Base-by-base conservation (phyloP, 2,797 vertebrate genomes). In the Diceros bicornis region DNA sequence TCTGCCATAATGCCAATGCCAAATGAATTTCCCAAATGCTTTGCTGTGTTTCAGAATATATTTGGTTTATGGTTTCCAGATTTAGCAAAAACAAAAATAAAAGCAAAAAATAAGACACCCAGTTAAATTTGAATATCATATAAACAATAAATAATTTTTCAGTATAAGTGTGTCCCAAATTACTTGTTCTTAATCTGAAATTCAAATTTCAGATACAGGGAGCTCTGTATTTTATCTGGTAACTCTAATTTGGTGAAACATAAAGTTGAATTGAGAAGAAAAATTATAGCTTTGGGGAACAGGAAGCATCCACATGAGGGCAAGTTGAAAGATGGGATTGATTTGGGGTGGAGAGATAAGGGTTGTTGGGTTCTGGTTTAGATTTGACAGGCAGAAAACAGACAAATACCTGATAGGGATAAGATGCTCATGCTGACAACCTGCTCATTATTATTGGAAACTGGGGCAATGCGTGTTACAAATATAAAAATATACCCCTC, bases 101-200 rank as follows among this genome's bases (percentile, higher is more conserved):
- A 88, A 83, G 68, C 14, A 64, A 94, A 88, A 47, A 89, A 21
- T 27, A 87, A 2, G 29, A 77, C 34, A 1, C 6, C 8, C 20
- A 57, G 16, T 91, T 94, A 82, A 34, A 71, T 85, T 68, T 85
- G 61, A 93, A 78, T 32, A 83, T 64, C 68, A 85, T 32, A 47
- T 57, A 68, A 75, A 34, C 7, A 88, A 37, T 64, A 17, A 74
- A 41, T 71, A 47, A n/a, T 55, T 68, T 91, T 69, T 75, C 12
- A 57, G 34, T 50, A 37, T 78, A 87, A 82, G 8, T 59, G 10
- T 64, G n/a, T 66, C 4, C 10, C 29, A 92, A 81, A 59, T 44
- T 84, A 57, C 34, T 81, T 64, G 10, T 85, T 96, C 25, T 85
- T 64, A 52, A 81, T 89, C 29, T 71, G 8, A 87, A 95, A 95